Evolutionary conservation across 1,140 invertebrate genomes (phyloP), one percentile per base, ranked within the genome.

Genomic region (Solenopsis invicta): DNA sequence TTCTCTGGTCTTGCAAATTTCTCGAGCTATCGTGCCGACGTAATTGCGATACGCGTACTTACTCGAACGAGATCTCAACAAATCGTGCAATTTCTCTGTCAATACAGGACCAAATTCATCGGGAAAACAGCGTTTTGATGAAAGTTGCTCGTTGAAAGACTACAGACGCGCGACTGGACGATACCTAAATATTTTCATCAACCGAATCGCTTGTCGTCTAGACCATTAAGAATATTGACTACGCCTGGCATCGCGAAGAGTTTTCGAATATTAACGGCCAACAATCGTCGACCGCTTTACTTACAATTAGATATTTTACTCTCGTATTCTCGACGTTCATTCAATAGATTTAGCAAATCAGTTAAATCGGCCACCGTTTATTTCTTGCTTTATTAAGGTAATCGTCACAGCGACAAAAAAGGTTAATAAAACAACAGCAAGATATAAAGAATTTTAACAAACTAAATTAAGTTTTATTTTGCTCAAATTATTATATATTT

Each of bases 101-200:
- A 67, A 82, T 29, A 41, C 29, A 8, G 13, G 3, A 37, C 52
- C 18, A 59, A 59, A 52, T 61, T 74, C 9, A 74, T 81, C 50
- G 59, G 66, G 85, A 92, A 89, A 91, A 89, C 86, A 82, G 78
- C 80, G 74, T 77, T 61, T 86, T 54, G 78, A 77, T 88, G 50
- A 71, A 89, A 89, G 64, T 74, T 54, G 13, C 9, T 50, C 54
- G 29, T 61, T 41, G 54, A 61, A 50, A 74, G 29, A 50, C 41
- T 62, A 37, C 34, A 4, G 10, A 41, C 66, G 16, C 41, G 45
- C 54, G 74, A 48, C 18, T 41, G 54, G 52, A 59, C 69, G 29
- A 18, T 29, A 34, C 4, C 24, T 34, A 74, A 74, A 82, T 61
- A 72, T 52, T 56, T 72, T 12, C 52, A 74, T 82, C 45, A 21